Evolutionary conservation across 2,888 invertebrate species (phyloP).

Genomic region (Cataglyphis rosenhaueri): DNA sequence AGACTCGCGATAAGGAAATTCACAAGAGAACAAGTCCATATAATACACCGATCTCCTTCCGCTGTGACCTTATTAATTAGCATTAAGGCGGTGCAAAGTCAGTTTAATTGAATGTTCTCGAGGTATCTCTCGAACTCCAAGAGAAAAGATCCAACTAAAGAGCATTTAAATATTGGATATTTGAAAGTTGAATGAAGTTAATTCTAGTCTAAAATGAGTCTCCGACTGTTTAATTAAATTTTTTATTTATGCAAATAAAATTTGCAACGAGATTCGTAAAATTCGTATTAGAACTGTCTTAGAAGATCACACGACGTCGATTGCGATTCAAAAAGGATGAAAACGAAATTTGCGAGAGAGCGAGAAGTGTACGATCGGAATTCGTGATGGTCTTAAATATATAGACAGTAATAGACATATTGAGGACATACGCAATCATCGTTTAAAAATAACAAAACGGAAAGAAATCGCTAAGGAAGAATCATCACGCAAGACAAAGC

Average conservation of each 20-base stretch:
- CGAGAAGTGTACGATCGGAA: neutral
- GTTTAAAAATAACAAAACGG: slow-evolving; percentile 71
- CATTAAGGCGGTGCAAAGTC: slow-evolving; percentile 18
- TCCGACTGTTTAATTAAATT: slow-evolving; percentile 14
- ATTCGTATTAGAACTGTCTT: neutral
- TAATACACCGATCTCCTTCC: slow-evolving; percentile 6
- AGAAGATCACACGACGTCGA: neutral
- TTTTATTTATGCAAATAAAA: neutral
- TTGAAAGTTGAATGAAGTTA: slow-evolving; percentile 14
- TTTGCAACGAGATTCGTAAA: neutral
- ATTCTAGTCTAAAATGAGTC: slow-evolving; percentile 24
- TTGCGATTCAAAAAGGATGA: neutral
- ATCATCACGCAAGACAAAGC: slow-evolving; percentile 53
- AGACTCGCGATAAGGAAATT: slow-evolving; percentile 16
- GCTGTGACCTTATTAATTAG: slow-evolving; percentile 22
- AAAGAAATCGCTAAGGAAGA: slow-evolving; percentile 8
- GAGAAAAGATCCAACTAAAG: neutral
- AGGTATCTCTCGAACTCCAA: neutral
- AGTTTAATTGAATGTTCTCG: slow-evolving; percentile 17
- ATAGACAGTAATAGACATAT: slow-evolving; percentile 41
- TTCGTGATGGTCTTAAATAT: slow-evolving; percentile 7
- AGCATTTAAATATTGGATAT: neutral
- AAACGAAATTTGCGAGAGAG: neutral
- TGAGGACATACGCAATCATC: slow-evolving; percentile 60
- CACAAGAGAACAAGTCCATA: slow-evolving; percentile 6